Conservation (phyloP, 53 echinoderm and acorn worm species). For the Echinometra lucunter region DNA sequence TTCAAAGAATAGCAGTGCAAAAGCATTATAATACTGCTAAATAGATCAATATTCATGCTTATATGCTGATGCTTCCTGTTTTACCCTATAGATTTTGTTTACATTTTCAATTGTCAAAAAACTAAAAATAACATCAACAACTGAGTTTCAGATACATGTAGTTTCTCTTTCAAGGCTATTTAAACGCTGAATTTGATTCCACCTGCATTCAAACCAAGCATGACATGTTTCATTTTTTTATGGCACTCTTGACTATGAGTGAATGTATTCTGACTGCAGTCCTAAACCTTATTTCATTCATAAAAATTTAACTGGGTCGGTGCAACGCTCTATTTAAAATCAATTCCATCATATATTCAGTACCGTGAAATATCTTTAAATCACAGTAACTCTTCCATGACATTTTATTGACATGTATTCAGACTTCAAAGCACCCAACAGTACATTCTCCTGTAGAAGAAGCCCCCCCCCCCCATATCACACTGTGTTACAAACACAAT, state of each 20-base stretch:
- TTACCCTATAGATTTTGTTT: no score
- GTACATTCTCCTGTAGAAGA: neutral
- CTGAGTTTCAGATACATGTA: neutral
- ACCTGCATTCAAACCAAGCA: neutral
- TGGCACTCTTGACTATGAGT: neutral
- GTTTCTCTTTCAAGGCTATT: neutral
- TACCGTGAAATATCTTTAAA: neutral
- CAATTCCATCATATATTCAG: constrained; percentile 8
- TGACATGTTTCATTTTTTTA: neutral
- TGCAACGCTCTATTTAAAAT: neutral
- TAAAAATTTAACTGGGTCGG: neutral
- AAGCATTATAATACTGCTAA: no score
- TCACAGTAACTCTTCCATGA: neutral
- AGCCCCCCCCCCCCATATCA: neutral
- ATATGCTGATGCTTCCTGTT: no score
- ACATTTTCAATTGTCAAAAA: no score
- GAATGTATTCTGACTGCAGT: neutral
- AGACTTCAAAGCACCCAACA: neutral
- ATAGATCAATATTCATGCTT: no score
- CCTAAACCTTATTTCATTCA: neutral
- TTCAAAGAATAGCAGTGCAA: no score
- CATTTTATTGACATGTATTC: constrained; percentile 9
- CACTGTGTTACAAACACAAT: neutral
- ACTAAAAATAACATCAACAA: no score
- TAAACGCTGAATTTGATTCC: no score